A percentile compares a stretch with the other conserved stretches of the same genome.
These are phyloP conservation scores for Mycogona germanica DNA, from an alignment of 2,888 invertebrate genomes.

Conservation along the genomic window DNA sequence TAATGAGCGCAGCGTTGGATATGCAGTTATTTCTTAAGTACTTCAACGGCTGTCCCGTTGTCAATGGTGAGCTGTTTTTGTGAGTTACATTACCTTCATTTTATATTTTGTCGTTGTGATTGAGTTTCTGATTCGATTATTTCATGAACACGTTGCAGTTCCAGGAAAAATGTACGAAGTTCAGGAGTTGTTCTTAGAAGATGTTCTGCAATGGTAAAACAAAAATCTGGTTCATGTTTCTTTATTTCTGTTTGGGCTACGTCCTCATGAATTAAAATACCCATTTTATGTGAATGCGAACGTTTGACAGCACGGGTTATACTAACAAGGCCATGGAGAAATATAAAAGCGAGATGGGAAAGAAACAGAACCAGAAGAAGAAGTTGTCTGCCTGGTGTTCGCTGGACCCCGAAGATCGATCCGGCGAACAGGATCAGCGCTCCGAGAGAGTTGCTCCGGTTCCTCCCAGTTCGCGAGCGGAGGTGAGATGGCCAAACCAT, in stretches of 20 bases:
- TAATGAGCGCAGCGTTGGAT: slow-evolving; percentile 94
- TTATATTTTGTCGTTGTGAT: slow-evolving; percentile 3
- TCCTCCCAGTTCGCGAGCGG: no score
- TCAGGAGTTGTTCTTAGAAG: slow-evolving; percentile 63
- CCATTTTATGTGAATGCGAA: no score
- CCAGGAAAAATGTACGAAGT: slow-evolving; percentile 65
- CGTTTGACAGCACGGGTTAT: slow-evolving; percentile 32
- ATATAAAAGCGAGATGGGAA: slow-evolving; percentile 28
- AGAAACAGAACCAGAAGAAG: slow-evolving; percentile 28
- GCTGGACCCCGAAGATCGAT: no score
- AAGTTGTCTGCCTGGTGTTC: slow-evolving; percentile 31
- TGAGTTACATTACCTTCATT: not conserved
- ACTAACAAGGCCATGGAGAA: slow-evolving; percentile 34
- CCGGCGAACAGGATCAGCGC: no score
- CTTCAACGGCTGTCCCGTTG: slow-evolving; percentile 64
- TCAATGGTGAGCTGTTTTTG: slow-evolving; percentile 46
- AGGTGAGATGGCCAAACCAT: no score
- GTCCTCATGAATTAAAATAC: not conserved
- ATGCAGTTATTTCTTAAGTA: slow-evolving; percentile 66
- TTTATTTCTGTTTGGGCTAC: not conserved
- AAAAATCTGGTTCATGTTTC: not conserved
- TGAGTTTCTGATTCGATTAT: not conserved
- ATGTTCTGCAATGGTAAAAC: slow-evolving; percentile 47
- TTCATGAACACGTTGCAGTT: slow-evolving; percentile 43
- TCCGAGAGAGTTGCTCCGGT: no score